A percentile compares a stretch with the other conserved stretches of the same genome.
phyloP scores from a whole-genome alignment of 2,113 vertebrate species.

The Melanostigma gelatinosum region DNA sequence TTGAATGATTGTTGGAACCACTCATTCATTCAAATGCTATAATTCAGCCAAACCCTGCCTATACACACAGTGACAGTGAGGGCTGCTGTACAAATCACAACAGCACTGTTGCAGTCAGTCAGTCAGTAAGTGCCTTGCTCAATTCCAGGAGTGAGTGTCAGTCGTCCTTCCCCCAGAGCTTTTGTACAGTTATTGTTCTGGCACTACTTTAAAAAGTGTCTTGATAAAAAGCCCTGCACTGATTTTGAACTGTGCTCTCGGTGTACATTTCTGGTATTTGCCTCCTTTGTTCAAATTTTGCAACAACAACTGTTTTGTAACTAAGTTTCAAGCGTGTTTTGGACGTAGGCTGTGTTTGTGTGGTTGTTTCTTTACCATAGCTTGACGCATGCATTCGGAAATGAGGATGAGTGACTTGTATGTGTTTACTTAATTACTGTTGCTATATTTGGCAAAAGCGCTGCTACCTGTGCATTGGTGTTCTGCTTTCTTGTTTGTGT shows the following conservation, averaged over 20 bases:
- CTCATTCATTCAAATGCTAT: background rate
- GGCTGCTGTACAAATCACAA: background rate
- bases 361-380: background rate
- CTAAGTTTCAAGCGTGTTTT: background rate
- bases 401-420: background rate
- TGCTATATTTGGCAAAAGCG: background rate
- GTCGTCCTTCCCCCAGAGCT: too few relatives aligned
- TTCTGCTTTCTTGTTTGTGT: constrained; percentile 2
- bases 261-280: background rate
- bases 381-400: background rate
- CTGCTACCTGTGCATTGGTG: background rate
- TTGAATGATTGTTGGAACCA: background rate
- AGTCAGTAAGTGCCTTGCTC: background rate
- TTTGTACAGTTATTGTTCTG: background rate
- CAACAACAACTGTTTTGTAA: background rate
- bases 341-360: background rate
- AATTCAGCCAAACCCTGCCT: background rate
- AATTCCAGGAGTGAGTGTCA: too few relatives aligned
- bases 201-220: background rate
- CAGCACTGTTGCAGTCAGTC: too few relatives aligned
- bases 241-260: background rate
- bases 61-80: background rate
- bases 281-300: background rate
- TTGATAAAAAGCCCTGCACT: background rate
- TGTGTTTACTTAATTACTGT: background rate